Evolutionary conservation across 2,888 invertebrate species (phyloP).

Genomic region (Cheilosia urbana): DNA sequence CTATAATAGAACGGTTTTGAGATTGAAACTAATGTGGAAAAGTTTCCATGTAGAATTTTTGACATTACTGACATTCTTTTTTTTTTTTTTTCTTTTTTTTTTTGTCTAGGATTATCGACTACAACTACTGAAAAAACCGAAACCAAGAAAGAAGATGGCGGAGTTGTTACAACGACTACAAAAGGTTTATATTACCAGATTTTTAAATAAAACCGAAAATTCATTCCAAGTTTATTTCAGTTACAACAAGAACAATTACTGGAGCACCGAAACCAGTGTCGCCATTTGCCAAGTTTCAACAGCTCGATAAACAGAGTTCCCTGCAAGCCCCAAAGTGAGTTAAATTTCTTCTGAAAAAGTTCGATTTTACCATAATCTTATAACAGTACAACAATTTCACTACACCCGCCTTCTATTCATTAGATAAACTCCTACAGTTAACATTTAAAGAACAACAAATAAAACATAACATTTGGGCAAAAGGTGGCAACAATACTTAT

Average conservation of each 20-base stretch:
- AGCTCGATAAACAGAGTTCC: constrained; percentile 94
- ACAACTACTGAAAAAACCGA: constrained; percentile 83
- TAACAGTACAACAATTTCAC: constrained; percentile 23
- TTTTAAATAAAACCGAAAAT: neutral
- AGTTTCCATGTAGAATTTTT: neutral
- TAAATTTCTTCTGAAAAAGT: neutral
- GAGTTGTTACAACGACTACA: constrained; percentile 86
- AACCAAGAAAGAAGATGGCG: constrained; percentile 86
- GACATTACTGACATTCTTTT: constrained; percentile 28
- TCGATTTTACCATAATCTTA: neutral
- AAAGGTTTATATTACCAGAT: constrained; percentile 84
- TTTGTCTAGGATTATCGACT: constrained; percentile 76
- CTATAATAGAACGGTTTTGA: constrained; percentile 44
- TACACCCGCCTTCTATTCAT: constrained; percentile 61
- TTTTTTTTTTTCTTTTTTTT: constrained; percentile 18
- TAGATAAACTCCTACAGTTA: constrained; percentile 58
- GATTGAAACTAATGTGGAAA: constrained; percentile 57
- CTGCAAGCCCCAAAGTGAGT: constrained; percentile 90
- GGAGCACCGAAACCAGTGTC: constrained; percentile 89
- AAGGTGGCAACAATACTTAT: constrained; percentile 53
- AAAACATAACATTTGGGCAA: constrained; percentile 65
- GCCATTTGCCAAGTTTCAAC: constrained; percentile 95
- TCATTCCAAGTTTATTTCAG: constrained; percentile 78
- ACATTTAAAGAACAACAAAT: constrained; percentile 57
- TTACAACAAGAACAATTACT: constrained; percentile 85